Percentiles rank a stretch among this genome's conserved stretches.
Conservation (phyloP, 1,140 invertebrate genomes). For the Acromyrmex charruanus region DNA sequence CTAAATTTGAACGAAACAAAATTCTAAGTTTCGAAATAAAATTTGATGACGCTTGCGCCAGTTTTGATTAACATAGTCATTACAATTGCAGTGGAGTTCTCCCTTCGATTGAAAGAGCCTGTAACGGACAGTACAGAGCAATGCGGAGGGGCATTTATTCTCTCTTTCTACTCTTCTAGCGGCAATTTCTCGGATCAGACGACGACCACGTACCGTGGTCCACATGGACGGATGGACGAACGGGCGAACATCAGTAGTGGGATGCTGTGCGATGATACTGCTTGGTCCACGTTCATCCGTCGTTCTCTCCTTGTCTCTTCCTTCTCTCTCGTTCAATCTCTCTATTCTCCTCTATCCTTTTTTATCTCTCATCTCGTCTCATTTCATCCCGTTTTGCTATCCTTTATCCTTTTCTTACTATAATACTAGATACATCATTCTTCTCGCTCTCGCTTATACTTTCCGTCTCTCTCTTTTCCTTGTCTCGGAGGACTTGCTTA, state of each 20-base stretch:
- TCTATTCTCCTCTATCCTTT: conserved; percentile 43
- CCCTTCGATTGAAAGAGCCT: conserved; percentile 61
- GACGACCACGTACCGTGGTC: conserved; percentile 64
- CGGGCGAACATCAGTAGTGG: conserved; percentile 73
- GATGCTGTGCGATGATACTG: conserved; percentile 79
- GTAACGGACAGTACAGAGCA: conserved; percentile 65
- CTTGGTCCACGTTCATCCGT: conserved; percentile 50
- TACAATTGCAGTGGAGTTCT: conserved; percentile 48
- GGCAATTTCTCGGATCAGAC: conserved; percentile 45
- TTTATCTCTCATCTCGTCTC: conserved; percentile 61
- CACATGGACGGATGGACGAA: conserved; percentile 73
- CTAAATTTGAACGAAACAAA: conserved; percentile 11
- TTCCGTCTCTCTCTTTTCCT: conserved; percentile 44
- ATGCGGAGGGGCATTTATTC: conserved; percentile 10
- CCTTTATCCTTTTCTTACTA: neutral
- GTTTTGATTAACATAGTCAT: conserved; percentile 54
- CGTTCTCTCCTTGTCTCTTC: conserved; percentile 47
- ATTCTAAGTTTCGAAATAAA: conserved; percentile 63
- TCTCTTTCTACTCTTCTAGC: conserved; percentile 30
- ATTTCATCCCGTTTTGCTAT: conserved; percentile 26
- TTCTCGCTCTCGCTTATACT: conserved; percentile 48
- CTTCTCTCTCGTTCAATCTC: conserved; percentile 38
- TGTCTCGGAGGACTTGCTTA: conserved; percentile 62
- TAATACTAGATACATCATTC: neutral
- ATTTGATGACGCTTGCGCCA: conserved; percentile 62